Evolutionary conservation across 2,888 invertebrate species (phyloP), one percentile per base, ranked within the genome.

Genomic region (Resseliella maxima): DNA sequence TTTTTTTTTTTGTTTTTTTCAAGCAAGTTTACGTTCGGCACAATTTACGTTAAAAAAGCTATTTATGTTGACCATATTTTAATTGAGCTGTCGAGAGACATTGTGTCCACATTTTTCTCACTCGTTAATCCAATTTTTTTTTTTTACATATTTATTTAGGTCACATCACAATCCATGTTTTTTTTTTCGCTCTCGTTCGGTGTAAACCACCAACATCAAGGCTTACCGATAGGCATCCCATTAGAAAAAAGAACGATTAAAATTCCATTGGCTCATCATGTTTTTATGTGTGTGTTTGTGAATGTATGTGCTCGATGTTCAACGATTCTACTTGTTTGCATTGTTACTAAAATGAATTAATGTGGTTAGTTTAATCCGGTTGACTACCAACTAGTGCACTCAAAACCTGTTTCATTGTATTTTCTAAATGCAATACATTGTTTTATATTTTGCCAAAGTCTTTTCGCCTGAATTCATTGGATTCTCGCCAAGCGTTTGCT

Each of bases 31-130:
- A 24, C 24, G 59, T 59, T 59, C 12, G 59, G 24, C 59, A 59
- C 59, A 50, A 50, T 59, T 59, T n/a, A 10, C 24, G 59, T n/a
- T n/a, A n/a, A 59, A 24, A 24, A 15, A 15, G 59, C 24, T 59
- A 59, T 24, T 59, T 72, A 2, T 1, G 35, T 35, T 35, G 31
- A 31, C 31, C 15, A 15, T 31, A 35, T 35, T 27, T 31, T 72
- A 72, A 72, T 72, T 72, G 72, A 72, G 72, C 72, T 72, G 72
- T 72, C 72, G 18, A 31, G 31, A 12, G 31, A 15, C 3, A 72
- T 72, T 72, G 10, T 72, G n/a, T 72, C 15, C 72, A 72, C 72
- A 72, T 72, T 72, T 72, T 72, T 59, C 59, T 59, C n/a, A 24
- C 59, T 59, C 5, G n/a, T 59, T 59, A 59, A 59, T 59, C 59